Evolutionary conservation across 1,140 invertebrate species (phyloP).

Genomic region (Antheraea mylitta): DNA sequence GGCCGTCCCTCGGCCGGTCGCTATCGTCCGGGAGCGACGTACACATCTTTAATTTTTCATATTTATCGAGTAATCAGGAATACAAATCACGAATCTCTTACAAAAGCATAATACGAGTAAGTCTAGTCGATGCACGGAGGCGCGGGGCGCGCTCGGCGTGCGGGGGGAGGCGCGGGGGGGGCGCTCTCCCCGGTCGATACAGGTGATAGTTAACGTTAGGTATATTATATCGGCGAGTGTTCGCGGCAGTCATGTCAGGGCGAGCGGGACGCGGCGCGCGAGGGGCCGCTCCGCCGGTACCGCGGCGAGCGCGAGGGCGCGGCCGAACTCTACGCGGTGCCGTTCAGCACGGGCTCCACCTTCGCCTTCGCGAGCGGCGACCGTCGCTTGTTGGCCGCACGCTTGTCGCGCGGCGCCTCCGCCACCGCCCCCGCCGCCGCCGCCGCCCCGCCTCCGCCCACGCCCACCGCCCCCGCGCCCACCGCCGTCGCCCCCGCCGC

Average conservation of each 20-base stretch:
- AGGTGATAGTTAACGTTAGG: background rate
- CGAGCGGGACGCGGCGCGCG: background rate
- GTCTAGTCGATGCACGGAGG: conserved; percentile 37
- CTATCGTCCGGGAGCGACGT: conserved; percentile 51
- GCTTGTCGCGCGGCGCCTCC: conserved; percentile 14
- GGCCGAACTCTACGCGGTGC: conserved; percentile 40
- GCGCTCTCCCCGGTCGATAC: background rate
- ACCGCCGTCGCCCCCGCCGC: conserved; percentile 17
- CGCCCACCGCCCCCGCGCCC: conserved; percentile 35
- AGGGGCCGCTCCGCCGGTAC: conserved; percentile 4
- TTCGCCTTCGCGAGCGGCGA: conserved; percentile 38
- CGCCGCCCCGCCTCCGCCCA: too few relatives aligned
- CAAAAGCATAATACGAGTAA: conserved; percentile 72
- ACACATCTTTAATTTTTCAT: conserved; percentile 63
- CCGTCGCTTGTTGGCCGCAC: conserved; percentile 32
- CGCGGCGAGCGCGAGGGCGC: conserved; percentile 1
- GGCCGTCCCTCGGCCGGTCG: conserved; percentile 34
- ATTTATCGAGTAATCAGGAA: conserved; percentile 70
- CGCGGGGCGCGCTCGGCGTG: background rate
- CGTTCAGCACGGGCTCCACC: conserved; percentile 39
- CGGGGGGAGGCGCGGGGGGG: too few relatives aligned
- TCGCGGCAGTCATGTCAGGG: background rate
- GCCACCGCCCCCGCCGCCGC: conserved; percentile 52
- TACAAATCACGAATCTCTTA: conserved; percentile 76
- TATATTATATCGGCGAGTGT: background rate